phyloP scores from a whole-genome alignment of 2,797 vertebrate species.

The Rhinogobio ventralis region DNA sequence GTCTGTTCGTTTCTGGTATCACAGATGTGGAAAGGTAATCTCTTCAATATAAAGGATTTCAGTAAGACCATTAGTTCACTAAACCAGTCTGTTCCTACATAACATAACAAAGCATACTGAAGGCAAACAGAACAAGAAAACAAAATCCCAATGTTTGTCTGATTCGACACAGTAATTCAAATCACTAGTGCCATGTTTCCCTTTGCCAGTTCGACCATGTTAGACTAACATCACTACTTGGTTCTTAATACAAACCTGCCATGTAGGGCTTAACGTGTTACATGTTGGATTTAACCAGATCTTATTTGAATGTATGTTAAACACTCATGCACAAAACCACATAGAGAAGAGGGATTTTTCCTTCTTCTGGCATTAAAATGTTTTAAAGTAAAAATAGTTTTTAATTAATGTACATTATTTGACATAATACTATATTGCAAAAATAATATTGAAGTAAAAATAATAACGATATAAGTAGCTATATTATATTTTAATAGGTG shows the following conservation, averaged over 20 bases:
- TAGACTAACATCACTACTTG: neutral
- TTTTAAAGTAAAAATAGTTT: neutral
- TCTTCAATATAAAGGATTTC: conserved; percentile 71
- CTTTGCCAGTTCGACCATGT: neutral
- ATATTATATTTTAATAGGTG: neutral
- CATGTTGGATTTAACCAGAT: conserved; percentile 20
- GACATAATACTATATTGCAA: neutral
- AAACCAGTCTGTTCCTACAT: conserved; percentile 56
- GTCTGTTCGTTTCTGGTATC: conserved; percentile 44
- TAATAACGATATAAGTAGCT: neutral
- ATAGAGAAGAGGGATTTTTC: neutral
- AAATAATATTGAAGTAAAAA: neutral
- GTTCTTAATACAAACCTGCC: neutral
- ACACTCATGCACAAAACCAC: neutral
- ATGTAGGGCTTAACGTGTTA: neutral
- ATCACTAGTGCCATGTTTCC: neutral
- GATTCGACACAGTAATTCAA: neutral
- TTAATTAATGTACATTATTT: neutral
- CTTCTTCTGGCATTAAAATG: neutral
- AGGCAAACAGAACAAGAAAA: neutral
- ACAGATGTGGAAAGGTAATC: conserved; percentile 71
- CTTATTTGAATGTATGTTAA: conserved; percentile 25
- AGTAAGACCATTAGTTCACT: conserved; percentile 74
- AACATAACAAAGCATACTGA: conserved; percentile 1
- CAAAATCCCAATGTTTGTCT: neutral